Conservation (phyloP, 2,797 vertebrate genomes). For the Rhabdomys pumilio region DNA sequence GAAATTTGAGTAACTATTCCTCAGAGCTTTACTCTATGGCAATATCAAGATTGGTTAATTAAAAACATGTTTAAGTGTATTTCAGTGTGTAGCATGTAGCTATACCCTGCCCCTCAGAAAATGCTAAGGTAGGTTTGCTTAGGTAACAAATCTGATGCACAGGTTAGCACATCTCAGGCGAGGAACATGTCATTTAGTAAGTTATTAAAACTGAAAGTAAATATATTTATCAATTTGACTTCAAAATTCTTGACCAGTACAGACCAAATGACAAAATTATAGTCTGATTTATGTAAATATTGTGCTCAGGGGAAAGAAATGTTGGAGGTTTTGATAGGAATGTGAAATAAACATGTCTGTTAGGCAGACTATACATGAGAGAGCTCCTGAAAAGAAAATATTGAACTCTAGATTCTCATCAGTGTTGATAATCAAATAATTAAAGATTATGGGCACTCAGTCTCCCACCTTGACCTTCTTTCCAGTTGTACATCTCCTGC, state of each 20-base stretch:
- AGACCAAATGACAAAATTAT: not conserved
- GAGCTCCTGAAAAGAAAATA: not conserved
- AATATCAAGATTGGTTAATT: not conserved
- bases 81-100: not conserved
- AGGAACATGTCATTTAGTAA: not conserved
- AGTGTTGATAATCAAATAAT: not conserved
- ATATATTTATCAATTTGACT: not conserved
- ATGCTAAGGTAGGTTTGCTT: not conserved
- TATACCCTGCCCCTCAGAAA: not conserved
- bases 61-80: not conserved
- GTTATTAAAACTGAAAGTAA: conserved; percentile 44
- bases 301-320: not conserved
- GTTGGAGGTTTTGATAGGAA: not conserved
- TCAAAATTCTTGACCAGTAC: not conserved
- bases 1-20: not conserved
- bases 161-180: not conserved
- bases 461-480: not conserved
- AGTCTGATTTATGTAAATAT: conserved; percentile 27
- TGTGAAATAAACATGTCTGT: not conserved
- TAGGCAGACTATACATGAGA: not conserved
- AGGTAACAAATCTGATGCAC: not conserved
- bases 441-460: not conserved
- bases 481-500: not conserved
- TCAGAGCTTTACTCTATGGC: not conserved
- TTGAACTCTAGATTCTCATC: not conserved